Base-by-base conservation (phyloP, 2,888 invertebrate genomes). In the Slavum lentiscoides region DNA sequence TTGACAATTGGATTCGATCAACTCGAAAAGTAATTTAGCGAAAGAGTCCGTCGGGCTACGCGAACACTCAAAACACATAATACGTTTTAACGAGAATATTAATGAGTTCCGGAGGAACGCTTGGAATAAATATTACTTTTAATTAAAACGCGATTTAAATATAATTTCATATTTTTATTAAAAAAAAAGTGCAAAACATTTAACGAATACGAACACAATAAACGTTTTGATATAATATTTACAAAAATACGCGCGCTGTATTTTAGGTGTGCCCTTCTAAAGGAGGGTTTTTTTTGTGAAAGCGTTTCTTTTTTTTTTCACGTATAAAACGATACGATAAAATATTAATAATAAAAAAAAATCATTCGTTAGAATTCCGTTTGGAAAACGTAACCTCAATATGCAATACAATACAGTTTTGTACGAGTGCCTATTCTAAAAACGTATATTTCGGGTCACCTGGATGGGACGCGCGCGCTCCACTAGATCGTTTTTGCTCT, bases 1-100 rank as follows among this genome's bases (percentile, higher is more conserved):
- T 77, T 15, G 62, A 72, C 80, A 80, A 80, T 70, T 70, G 72
- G 70, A 70, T 62, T 62, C 72, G 21, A 70, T 55, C 21, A 80
- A 80, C 43, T 67, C 67, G 75, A 59, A 75, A 75, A 75, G 67
- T 77, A 77, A 61, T 69, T 69, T 53, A 37, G 39, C 30, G 53
- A 59, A 59, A 49, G 53, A 77, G 23, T 30, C 58, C 58, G n/a
- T 8, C 7, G 39, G 2, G n/a, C 7, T n/a, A n/a, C n/a, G 43
- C 17, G 15, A 74, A n/a, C 30, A 39, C 49, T 62, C 43, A 39
- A 61, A 43, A 39, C 13, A 58, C 21, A 30, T n/a, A n/a, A n/a
- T 69, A 58, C 39, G 70, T 8, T n/a, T 49, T 37, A 13, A 37
- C n/a, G 13, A 21, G 17, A 68, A 49, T 30, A 30, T 58, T 39